phyloP scores from a whole-genome alignment of 2,113 vertebrate species.

The Microcebus murinus region DNA sequence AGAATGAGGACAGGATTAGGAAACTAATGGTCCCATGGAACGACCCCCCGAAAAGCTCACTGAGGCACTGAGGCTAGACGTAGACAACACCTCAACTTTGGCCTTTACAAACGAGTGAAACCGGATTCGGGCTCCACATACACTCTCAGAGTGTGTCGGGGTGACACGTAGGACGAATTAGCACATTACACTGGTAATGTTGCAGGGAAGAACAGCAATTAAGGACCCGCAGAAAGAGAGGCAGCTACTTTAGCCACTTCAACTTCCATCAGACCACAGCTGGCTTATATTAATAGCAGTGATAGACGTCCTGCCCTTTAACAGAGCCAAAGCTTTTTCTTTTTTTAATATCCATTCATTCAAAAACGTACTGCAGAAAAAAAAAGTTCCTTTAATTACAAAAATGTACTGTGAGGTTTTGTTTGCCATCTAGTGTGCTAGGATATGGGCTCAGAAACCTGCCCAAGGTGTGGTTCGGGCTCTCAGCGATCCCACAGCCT shows the following conservation, averaged over 20 bases:
- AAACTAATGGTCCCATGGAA: conserved; percentile 64
- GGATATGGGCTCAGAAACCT: accelerated
- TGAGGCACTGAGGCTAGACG: conserved; percentile 58
- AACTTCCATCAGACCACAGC: neutral
- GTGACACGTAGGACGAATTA: conserved; percentile 41
- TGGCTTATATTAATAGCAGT: neutral
- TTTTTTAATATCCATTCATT: neutral
- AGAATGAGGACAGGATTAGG: conserved; percentile 71
- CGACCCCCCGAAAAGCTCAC: conserved; percentile 66
- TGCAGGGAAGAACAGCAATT: conserved; percentile 61
- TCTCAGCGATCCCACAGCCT: too few species aligned
- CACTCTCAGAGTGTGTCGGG: conserved; percentile 3
- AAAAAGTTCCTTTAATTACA: neutral
- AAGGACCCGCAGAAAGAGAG: neutral
- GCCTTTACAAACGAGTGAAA: conserved; percentile 80
- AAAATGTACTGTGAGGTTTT: neutral
- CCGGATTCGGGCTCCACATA: neutral
- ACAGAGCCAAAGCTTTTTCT: neutral
- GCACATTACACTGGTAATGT: conserved; percentile 66
- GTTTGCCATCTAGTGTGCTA: neutral
- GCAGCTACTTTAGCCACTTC: neutral
- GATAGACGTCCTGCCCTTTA: neutral
- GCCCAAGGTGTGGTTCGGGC: accelerated
- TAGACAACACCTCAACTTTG: conserved; percentile 61
- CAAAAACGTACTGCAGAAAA: neutral